Evolutionary conservation across 2,113 vertebrate species (phyloP).

Genomic region (Pholis gunnellus): DNA sequence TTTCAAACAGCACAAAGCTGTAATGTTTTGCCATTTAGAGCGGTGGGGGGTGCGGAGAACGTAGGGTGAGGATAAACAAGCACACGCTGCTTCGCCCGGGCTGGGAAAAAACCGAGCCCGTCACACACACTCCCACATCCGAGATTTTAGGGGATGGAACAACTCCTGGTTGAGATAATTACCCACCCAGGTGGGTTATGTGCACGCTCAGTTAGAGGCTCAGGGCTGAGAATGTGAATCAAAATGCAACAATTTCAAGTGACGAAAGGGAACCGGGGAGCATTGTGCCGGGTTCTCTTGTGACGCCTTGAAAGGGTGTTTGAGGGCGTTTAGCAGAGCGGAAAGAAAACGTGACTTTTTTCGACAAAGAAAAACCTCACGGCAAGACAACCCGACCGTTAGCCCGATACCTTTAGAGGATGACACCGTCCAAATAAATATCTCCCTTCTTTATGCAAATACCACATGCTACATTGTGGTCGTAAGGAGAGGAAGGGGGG

Average conservation of each 20-base stretch:
- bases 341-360: constrained; percentile 36
- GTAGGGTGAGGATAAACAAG: constrained; percentile 78
- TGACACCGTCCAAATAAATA: constrained; percentile 50
- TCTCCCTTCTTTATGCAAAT: constrained; percentile 65
- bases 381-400: constrained; percentile 6
- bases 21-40: constrained; percentile 79
- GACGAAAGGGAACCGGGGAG: constrained; percentile 58
- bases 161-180: constrained; percentile 82
- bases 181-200: constrained; percentile 79
- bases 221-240: constrained; percentile 68
- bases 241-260: constrained; percentile 70
- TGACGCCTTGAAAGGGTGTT: constrained; percentile 12
- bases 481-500: neutral
- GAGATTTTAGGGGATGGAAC: constrained; percentile 73
- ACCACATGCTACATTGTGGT: constrained; percentile 42
- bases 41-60: constrained; percentile 75
- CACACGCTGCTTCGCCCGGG: constrained; percentile 68
- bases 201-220: constrained; percentile 70
- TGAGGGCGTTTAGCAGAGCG: constrained; percentile 23
- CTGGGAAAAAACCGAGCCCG: constrained; percentile 71
- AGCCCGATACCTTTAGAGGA: constrained; percentile 1
- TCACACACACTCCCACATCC: constrained; percentile 75
- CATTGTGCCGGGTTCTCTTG: constrained; percentile 50
- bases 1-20: constrained; percentile 78
- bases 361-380: constrained; percentile 29